These are phyloP conservation scores for Theretra japonica DNA, from an alignment of 2,888 invertebrate genomes.

Conservation along the genomic window DNA sequence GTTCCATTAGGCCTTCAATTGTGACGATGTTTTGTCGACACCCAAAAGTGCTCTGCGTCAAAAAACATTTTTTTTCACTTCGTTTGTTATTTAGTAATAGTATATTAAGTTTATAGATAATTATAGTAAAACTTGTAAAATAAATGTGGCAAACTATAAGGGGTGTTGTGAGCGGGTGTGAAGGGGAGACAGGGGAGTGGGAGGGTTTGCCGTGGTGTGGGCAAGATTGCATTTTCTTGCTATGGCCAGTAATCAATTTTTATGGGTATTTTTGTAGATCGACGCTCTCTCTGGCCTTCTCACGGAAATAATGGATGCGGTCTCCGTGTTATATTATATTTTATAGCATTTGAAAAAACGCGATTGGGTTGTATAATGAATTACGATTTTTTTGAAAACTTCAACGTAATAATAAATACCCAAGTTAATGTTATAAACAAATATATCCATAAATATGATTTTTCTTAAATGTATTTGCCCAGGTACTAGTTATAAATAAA, in stretches of 20 bases:
- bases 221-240: conserved; percentile 82
- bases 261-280: conserved; percentile 76
- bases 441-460: too few relatives aligned
- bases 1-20: neutral
- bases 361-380: too few relatives aligned
- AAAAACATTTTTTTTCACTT: too few relatives aligned
- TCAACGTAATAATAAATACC: too few relatives aligned
- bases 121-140: conserved; percentile 66
- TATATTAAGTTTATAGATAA: neutral
- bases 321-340: conserved; percentile 2
- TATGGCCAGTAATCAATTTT: conserved; percentile 80
- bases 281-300: conserved; percentile 38
- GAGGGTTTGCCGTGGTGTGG: conserved; percentile 46
- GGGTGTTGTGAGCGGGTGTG: conserved; percentile 47
- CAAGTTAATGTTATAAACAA: too few relatives aligned
- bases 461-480: too few relatives aligned
- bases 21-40: neutral
- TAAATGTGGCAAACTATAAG: conserved; percentile 70
- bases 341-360: too few relatives aligned
- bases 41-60: neutral
- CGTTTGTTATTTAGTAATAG: too few relatives aligned
- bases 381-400: too few relatives aligned
- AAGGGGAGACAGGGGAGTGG: conserved; percentile 44
- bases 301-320: conserved; percentile 27
- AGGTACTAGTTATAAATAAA: too few relatives aligned